A percentile compares a stretch with the other conserved stretches of the same genome.
These are phyloP conservation scores for Steinernema khuongi DNA, from an alignment of 1,140 invertebrate species.

Conservation along the genomic window DNA sequence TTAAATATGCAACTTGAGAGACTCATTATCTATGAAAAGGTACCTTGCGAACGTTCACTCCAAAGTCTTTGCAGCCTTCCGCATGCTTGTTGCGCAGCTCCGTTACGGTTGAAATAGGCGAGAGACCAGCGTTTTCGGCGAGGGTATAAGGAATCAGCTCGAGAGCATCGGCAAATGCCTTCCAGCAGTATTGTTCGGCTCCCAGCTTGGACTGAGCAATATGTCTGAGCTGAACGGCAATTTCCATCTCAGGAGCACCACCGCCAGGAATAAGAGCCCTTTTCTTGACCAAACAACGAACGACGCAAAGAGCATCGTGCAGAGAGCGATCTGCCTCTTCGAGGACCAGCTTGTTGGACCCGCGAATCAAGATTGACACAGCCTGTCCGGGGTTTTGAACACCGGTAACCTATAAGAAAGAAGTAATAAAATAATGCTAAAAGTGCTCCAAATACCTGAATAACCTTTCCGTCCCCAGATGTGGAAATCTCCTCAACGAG, in stretches of 20 bases:
- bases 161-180: slow-evolving; percentile 86
- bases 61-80: slow-evolving; percentile 87
- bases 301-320: slow-evolving; percentile 95
- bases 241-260: slow-evolving; percentile 91
- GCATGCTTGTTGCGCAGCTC: slow-evolving; percentile 90
- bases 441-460: slow-evolving; percentile 68
- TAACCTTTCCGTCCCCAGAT: slow-evolving; percentile 77
- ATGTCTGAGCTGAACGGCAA: slow-evolving; percentile 77
- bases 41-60: slow-evolving; percentile 86
- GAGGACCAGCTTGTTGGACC: slow-evolving; percentile 89
- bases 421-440: slow-evolving; percentile 30
- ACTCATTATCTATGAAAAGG: slow-evolving; percentile 7
- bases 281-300: slow-evolving; percentile 90
- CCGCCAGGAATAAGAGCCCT: slow-evolving; percentile 67
- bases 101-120: slow-evolving; percentile 92
- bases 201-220: slow-evolving; percentile 78
- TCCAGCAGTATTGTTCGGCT: slow-evolving; percentile 82
- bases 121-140: slow-evolving; percentile 98
- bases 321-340: slow-evolving; percentile 84
- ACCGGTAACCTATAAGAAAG: slow-evolving; percentile 70
- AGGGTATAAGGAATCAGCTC: slow-evolving; percentile 95
- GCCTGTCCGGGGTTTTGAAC: slow-evolving; percentile 80
- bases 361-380: slow-evolving; percentile 84
- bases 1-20: slow-evolving; percentile 52
- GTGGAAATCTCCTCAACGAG: slow-evolving; percentile 87